Base-by-base conservation (phyloP, 2,113 vertebrate genomes). In the Sminthopsis crassicaudata region DNA sequence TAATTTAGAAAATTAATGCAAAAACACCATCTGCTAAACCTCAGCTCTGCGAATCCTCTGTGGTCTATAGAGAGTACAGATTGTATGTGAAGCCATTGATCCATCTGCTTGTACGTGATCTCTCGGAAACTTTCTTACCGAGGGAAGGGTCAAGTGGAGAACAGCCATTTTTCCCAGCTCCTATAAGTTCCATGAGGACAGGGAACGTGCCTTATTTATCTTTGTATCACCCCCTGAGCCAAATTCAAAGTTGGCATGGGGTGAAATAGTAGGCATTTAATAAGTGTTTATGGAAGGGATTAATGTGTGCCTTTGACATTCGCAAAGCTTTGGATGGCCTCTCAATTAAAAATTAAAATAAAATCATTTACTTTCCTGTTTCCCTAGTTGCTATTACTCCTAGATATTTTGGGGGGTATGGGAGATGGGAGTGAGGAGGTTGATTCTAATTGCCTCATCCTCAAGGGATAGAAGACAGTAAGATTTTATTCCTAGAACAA, bases 1-100 rank as follows among this genome's bases (percentile, higher is more conserved):
- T 98, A 98, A 98, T 98, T 98, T 98, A 97, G 97, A 98, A 98
- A 98, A 98, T 98, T 97, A 98, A 98, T 98, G 98, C 97, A 98
- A 97, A 98, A 98, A 98, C 98, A 98, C 98, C 98, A 98, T 98
- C 98, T 98, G 98, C 97, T 98, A 98, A 98, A 98, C 97, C 98
- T 98, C 97, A 97, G 96, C 97, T 98, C 97, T 97, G 96, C 53
- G 92, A 98, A 98, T 97, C 97, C 50, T 95, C 97, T 96, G 96
- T 96, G 96, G 97, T 98, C 98, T 98, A 94, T 89, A 48, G 98
- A 98, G 98, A 98, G 96, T 97, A 97, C 95, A 97, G 97, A 93
- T 97, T 95, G 92, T 96, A 95, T 94, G 96, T 92, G 96, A 96
- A 97, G 95, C 96, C 96, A 95, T 96, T 96, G 97, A 98, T 98